Base-by-base conservation (phyloP, 2,113 vertebrate genomes). In the Cavia aperea region DNA sequence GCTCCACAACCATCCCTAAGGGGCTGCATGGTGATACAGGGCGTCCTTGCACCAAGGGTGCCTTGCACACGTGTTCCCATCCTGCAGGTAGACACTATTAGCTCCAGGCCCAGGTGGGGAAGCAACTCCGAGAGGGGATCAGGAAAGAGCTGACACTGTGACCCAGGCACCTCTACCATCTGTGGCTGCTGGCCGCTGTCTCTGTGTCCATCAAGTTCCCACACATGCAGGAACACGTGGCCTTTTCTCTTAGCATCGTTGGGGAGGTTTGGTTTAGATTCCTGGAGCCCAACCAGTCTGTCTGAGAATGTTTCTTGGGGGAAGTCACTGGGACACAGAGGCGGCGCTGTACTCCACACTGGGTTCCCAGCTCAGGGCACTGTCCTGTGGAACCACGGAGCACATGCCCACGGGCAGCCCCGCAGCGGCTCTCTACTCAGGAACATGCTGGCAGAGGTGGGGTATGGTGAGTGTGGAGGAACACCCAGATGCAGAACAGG, bases 391-490 rank as follows among this genome's bases (percentile, higher is more conserved):
- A 82, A 51, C 46, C 43, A 33, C 46, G 85, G 75, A 56, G 56
- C 49, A 21, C n/a, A 5, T 54, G 23, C 75, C 68, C 23, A 12
- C 9, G 66, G 33, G 12, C 33, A 39, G 63, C 49, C 36, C 18
- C 29, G 43, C 18, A 83, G 49, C 29, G 43, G 15, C 68, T 91
- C 14, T 77, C 26, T 81, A 7, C 75, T 77, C 31, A 33, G 46
- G 23, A 51, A 29, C 72, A 39, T 39, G 29, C 33, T 86, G 46
- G 39, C 13, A 19, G 43, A 49, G 33, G 2, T 0, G 7, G 15
- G 12, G 8, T 10, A 1, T 1, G 0, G 31, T 49, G 39, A 39
- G 15, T 7, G 16, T 39, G 8, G n/a, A 31, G 81, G 9, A 0
- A 36, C 23, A n/a, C 29, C 46, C 7, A 4, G 62, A 18, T 75